Percentiles rank a stretch among this genome's conserved stretches.
Evolutionary conservation across 2,113 vertebrate genomes (phyloP).

Genomic region (Andinoacara biseriatus): DNA sequence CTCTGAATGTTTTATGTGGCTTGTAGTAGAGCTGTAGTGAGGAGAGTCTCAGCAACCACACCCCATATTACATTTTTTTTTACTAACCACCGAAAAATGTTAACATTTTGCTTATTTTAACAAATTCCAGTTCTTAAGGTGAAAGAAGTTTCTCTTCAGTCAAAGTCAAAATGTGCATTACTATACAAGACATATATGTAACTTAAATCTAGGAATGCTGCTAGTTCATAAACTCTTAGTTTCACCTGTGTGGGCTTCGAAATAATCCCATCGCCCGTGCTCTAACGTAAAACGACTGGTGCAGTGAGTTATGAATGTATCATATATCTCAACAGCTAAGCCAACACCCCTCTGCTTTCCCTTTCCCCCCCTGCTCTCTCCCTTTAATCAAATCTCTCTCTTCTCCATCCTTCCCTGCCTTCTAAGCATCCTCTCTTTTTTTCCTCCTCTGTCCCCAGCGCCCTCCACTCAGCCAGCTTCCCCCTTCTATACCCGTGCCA

Average conservation of each 20-base stretch:
- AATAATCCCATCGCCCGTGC: background rate
- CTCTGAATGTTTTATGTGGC: background rate
- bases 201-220: background rate
- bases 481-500: constrained; percentile 1
- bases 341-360: constrained; percentile 36
- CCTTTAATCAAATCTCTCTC: constrained; percentile 34
- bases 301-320: constrained; percentile 27
- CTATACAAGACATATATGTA: background rate
- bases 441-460: background rate
- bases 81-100: background rate
- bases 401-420: constrained; percentile 25
- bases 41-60: background rate
- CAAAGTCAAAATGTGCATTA: background rate
- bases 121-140: background rate
- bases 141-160: background rate
- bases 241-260: background rate
- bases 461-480: constrained; percentile 11
- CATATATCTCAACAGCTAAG: constrained; percentile 34
- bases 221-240: background rate
- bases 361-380: background rate
- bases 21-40: background rate
- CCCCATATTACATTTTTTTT: background rate
- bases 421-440: constrained; percentile 40
- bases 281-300: background rate
- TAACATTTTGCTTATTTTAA: background rate